Evolutionary conservation across 2,797 vertebrate species (phyloP), one percentile per base, ranked within the genome.

Genomic region (Notolepis coatsorum): DNA sequence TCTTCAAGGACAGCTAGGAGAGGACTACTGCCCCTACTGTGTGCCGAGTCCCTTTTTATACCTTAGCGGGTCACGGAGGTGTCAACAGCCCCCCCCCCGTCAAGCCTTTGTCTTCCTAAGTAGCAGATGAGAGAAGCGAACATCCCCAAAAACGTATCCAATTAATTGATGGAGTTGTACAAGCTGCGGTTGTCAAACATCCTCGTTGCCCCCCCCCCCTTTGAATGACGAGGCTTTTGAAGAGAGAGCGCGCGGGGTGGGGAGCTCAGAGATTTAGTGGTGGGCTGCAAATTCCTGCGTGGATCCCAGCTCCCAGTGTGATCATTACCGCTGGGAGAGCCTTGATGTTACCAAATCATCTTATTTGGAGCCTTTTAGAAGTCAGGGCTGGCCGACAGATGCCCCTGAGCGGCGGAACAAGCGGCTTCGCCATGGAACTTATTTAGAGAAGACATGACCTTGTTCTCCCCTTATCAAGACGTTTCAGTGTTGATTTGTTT

Each of bases 141-240:
- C 86, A 91, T 90, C 86, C 85, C 89, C 70, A 71, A 83, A 91
- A 90, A 92, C 88, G 85, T 87, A 90, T 93, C 91, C 92, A 93
- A 94, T 94, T 93, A 94, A 94, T 92, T 91, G 93, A 90, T 86
- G 88, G 85, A 91, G 88, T 88, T 84, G 87, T 90, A 92, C 92
- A 93, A 92, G 87, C 90, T 89, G 91, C 79, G 92, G 85, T 89
- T 91, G 92, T 93, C 92, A 94, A 91, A 91, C 89, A 92, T 90
- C 89, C 89, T 81, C 80, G n/a, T n/a, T n/a, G n/a, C n/a, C n/a
- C n/a, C n/a, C n/a, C n/a, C n/a, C 77, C 80, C 82, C 90, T 92
- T 91, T 90, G 88, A 91, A 89, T 91, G 85, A 84, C 81, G 69
- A 90, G 87, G 73, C 89, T 90, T 88, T 92, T 88, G 81, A 88